phyloP scores from a whole-genome alignment of 2,113 vertebrate species.

The Nestor notabilis region DNA sequence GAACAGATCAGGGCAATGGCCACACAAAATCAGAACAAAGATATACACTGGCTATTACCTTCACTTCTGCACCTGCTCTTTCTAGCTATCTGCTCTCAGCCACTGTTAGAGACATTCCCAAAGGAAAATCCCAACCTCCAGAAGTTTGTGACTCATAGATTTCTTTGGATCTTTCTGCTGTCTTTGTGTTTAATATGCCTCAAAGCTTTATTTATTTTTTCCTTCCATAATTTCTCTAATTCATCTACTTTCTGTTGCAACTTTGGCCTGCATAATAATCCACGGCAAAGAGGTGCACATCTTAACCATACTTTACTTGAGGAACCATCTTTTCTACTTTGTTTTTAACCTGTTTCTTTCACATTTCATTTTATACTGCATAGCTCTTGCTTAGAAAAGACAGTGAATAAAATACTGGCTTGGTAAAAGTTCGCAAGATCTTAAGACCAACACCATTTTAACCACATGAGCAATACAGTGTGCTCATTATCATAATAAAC shows the following conservation, averaged over 20 bases:
- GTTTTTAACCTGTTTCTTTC: not conserved
- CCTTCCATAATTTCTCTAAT: not conserved
- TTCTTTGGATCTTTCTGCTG: not conserved
- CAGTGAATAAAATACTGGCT: not conserved
- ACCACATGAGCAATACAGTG: not conserved
- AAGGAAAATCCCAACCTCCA: not conserved
- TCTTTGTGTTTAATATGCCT: not conserved
- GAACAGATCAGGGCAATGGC: too few relatives aligned
- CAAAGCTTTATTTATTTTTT: not conserved
- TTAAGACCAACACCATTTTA: not conserved
- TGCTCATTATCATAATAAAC: not conserved
- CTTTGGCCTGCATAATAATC: not conserved
- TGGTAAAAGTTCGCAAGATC: not conserved
- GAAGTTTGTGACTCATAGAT: not conserved
- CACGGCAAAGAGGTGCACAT: not conserved
- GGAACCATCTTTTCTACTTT: not conserved
- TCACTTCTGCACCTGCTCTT: not conserved
- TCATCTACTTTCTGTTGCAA: not conserved
- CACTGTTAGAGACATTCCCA: not conserved
- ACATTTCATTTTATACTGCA: not conserved
- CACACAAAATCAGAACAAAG: not conserved
- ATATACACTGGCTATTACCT: fast-evolving
- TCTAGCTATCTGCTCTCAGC: not conserved
- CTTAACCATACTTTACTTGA: not conserved
- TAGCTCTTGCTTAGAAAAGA: not conserved